These are phyloP conservation scores for Heliconius sara DNA, from an alignment of 2,888 invertebrate species.

Conservation along the genomic window DNA sequence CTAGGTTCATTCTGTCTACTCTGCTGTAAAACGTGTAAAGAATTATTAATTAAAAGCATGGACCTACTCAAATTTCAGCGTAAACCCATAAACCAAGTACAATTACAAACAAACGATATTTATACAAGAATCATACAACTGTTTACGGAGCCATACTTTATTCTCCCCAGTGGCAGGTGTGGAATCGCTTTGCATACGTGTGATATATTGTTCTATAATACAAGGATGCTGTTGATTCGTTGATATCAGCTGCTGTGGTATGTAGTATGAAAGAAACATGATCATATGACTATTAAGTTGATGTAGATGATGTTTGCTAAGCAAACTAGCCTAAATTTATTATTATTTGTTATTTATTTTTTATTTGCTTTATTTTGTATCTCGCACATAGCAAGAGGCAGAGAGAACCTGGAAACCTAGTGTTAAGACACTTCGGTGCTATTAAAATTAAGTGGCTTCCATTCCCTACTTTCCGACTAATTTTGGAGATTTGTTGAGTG, in stretches of 20 bases:
- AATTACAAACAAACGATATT: background rate
- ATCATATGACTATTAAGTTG: background rate
- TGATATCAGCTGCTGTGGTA: background rate
- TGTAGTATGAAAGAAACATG: background rate
- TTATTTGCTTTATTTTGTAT: no score
- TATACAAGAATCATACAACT: background rate
- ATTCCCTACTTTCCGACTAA: no score
- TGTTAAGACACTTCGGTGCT: no score
- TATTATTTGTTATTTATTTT: no score
- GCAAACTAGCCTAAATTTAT: no score
- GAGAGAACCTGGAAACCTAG: no score
- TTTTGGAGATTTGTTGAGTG: no score
- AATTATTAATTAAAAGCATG: no score
- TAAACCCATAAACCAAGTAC: background rate
- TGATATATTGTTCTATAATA: slow-evolving; percentile 13
- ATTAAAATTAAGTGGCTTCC: no score
- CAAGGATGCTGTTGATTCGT: slow-evolving; percentile 1
- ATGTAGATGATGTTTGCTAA: background rate
- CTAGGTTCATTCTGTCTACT: no score
- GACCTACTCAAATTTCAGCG: background rate
- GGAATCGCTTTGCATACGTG: slow-evolving; percentile 7
- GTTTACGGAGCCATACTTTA: slow-evolving; percentile 13
- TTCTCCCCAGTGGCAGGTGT: slow-evolving; percentile 8
- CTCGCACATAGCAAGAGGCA: no score
- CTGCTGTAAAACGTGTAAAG: no score